phyloP scores from a whole-genome alignment of 2,113 vertebrate genomes.

The Tetrao urogallus region DNA sequence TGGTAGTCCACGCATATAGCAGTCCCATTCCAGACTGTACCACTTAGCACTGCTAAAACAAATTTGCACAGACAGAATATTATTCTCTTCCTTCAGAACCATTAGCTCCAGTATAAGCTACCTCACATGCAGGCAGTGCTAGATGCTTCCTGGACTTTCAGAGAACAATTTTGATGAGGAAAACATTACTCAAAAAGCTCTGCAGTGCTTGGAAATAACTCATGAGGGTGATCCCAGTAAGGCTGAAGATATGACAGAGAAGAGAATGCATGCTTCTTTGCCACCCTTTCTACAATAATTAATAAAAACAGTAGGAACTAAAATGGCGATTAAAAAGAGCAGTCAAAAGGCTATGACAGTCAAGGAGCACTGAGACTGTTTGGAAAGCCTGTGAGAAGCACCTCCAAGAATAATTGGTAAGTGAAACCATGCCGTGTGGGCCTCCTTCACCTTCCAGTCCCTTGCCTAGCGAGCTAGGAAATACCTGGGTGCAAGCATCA shows the following conservation, averaged over 20 bases:
- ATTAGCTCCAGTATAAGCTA: not conserved
- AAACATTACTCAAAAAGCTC: not conserved
- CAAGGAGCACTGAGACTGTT: not conserved
- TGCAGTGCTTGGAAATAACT: not conserved
- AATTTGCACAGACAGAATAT: not conserved
- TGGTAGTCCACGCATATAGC: not conserved
- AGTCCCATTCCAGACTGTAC: not conserved
- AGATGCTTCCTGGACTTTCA: not conserved
- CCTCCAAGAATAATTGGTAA: slow-evolving; percentile 9
- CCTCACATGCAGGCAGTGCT: not conserved
- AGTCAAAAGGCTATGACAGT: not conserved
- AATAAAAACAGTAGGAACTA: not conserved
- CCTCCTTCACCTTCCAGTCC: not conserved
- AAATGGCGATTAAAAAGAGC: not conserved
- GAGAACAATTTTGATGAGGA: not conserved
- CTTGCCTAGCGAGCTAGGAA: not conserved
- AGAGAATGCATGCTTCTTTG: not conserved
- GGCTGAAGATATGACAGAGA: not conserved
- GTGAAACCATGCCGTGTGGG: not conserved
- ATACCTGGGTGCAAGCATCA: slow-evolving; percentile 52
- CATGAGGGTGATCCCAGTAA: not conserved
- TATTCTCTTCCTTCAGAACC: not conserved
- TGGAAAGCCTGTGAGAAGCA: not conserved
- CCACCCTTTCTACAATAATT: not conserved
- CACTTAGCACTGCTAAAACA: not conserved